Evolutionary conservation across 2,113 vertebrate genomes (phyloP), one percentile per base, ranked within the genome.

Genomic region (Hypomesus transpacificus): DNA sequence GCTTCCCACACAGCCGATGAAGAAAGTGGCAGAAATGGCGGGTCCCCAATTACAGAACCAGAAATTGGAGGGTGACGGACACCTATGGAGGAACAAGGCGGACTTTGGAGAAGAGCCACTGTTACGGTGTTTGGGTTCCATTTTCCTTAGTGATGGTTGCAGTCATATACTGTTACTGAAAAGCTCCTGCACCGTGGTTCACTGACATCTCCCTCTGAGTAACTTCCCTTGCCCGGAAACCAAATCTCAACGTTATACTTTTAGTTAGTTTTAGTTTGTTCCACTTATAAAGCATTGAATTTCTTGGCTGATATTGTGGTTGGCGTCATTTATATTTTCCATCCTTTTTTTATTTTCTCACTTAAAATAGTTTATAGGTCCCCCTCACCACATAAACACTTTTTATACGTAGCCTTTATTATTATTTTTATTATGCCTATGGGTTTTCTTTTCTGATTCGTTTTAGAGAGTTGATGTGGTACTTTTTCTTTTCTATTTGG

Each of bases 61-160:
- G 17, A 13, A 21, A 50, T 14, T 20, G 22, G 9, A n/a, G 65
- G 24, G 22, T 22, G 1, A 3, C n/a, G 1, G 8, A 57, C 51
- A 58, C 13, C 20, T 21, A 6, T 46, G 22, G 53, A 59, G 16
- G 56, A 7, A 60, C 54, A 31, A 14, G 16, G 17, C 31, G 34
- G 11, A 59, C 6, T 56, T 3, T 18, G n/a, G 18, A 39, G n/a
- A 60, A 11, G 11, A 39, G 34, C 14, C 26, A 54, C 9, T 68
- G 46, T 68, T 66, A 63, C 50, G 52, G 13, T 46, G 18, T 68
- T 62, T 5, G 31, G 57, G 46, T 50, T 6, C 63, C 34, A 65
- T 50, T 64, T 65, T 51, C 56, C 58, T 63, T 21, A 50, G 13
- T 57, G 22, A 50, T 69, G 52, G 18, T 17, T 21, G 46, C n/a